Base-by-base conservation (phyloP, 2,888 invertebrate genomes). In the Noctua janthina region DNA sequence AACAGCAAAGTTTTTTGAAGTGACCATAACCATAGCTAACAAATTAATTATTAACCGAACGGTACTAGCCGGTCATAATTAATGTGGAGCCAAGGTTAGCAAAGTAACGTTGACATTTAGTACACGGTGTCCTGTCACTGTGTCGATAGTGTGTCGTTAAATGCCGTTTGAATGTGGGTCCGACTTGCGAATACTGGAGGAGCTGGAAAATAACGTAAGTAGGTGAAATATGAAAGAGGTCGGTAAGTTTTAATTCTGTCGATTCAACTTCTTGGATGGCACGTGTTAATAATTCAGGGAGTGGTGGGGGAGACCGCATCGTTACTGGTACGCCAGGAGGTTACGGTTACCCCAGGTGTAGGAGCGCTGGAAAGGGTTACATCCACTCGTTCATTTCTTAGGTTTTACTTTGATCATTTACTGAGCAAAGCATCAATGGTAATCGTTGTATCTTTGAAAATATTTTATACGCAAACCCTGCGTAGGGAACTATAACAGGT, bases 181-280 rank as follows among this genome's bases (percentile, higher is more conserved):
- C 51, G 3, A 64, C 68, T 69, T 68, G 71, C n/a, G 46, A 75
- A 64, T 39, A 49, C 49, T 23, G 62, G 68, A 74, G 67, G 35
- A 74, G 69, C 76, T 83, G 81, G 77, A 81, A 89, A 88, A 89
- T 80, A 88, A 83, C 89, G 86, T 92, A 92, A 93, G 91, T 92
- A 91, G 91, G 93, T 94, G 94, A 95, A 95, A 94, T 95, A 95
- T 96, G 94, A 94, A 95, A 94, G 93, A 94, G 93, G 92, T 93
- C 85, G 91, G 93, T 93, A 95, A 95, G 94, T 96, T 95, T 96
- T 96, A 96, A 96, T 96, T 95, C 93, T 93, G 95, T 94, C 94
- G 94, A 95, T 95, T 94, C 95, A 95, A 96, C 93, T 96, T 94
- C 93, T 94, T 92, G 93, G 95, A 96, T 95, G 94, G 95, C 95